phyloP scores from a whole-genome alignment of 2,888 invertebrate species.

The Rhingia rostrata region DNA sequence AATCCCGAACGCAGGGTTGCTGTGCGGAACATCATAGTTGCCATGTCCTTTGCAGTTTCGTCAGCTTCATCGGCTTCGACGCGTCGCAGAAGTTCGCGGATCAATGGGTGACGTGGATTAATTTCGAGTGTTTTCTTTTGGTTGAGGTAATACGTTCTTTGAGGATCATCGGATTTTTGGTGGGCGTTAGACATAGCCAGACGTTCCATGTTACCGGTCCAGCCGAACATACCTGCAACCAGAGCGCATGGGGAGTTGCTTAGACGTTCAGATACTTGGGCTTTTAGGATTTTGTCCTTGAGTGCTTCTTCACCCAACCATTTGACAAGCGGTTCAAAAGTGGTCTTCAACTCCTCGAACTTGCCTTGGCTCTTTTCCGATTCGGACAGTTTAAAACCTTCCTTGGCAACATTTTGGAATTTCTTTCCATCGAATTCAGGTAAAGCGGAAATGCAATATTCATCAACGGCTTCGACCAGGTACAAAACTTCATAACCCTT shows the following conservation, averaged over 20 bases:
- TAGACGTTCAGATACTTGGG: slow-evolving; percentile 93
- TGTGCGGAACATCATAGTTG: slow-evolving; percentile 94
- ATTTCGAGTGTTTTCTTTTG: slow-evolving; percentile 99
- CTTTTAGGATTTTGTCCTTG: slow-evolving; percentile 91
- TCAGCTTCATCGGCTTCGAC: slow-evolving; percentile 91
- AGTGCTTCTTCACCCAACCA: slow-evolving; percentile 94
- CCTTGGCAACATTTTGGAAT: slow-evolving; percentile 99
- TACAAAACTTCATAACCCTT: slow-evolving; percentile 98
- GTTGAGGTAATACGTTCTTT: slow-evolving; percentile 92
- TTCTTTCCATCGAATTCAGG: slow-evolving; percentile 99
- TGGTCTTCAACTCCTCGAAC: slow-evolving; percentile 89
- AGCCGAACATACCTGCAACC: slow-evolving; percentile 97
- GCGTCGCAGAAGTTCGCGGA: slow-evolving; percentile 93
- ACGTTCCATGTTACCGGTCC: slow-evolving; percentile 99
- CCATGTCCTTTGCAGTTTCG: slow-evolving; percentile 91
- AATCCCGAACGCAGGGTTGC: slow-evolving; percentile 97
- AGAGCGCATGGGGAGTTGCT: slow-evolving; percentile 97
- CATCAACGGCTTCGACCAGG: slow-evolving; percentile 98
- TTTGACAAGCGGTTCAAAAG: slow-evolving; percentile 94
- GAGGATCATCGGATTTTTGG: slow-evolving; percentile 96
- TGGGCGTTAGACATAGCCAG: slow-evolving; percentile 97
- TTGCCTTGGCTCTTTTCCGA: slow-evolving; percentile 88
- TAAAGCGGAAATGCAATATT: slow-evolving; percentile 97
- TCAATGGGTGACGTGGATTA: slow-evolving; percentile 97
- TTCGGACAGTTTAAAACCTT: slow-evolving; percentile 94